Base-by-base conservation (phyloP, 2,888 invertebrate genomes). In the Pegoplata infirma region DNA sequence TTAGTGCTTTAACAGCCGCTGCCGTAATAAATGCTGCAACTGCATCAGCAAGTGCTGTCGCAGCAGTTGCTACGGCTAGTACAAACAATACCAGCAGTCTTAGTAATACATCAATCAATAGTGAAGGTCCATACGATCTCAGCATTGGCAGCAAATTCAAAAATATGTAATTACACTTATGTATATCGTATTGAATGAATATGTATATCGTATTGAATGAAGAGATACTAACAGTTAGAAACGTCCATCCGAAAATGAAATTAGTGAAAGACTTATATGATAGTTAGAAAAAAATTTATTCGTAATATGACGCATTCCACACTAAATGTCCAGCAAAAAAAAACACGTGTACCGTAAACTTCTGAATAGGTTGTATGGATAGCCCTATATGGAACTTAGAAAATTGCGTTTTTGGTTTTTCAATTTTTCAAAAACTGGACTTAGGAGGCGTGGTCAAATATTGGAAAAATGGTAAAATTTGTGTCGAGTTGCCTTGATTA, bases 41-140 rank as follows among this genome's bases (percentile, higher is more conserved):
- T 12, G 76, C 61, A 8, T 55, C 75, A 10, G 74, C 80, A 19
- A 61, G 66, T 46, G 74, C 73, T n/a, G 64, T 64, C 28, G 59
- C 59, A 19, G 51, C 73, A 8, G 72, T 47, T 14, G 44, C 40
- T 51, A 47, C 47, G n/a, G 47, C 75, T 12, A 21, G 19, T 1
- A 40, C 61, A 49, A 75, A 36, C n/a, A 75, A 21, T 19, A 53
- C 44, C 47, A 47, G 5, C 19, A 47, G 32, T 19, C 8, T 55
- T 7, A 63, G 47, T 1, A 63, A 56, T n/a, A 8, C 75, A 17
- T 7, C 49, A 2, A 47, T 68, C 19, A 63, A 44, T 56, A 51
- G 81, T 10, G 87, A 86, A 68, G 83, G 82, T 8, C 86, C 86
- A n/a, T 86, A 83, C 66, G 86, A 86, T 61, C 80, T 86, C 36